phyloP scores from a whole-genome alignment of 2,888 invertebrate genomes.

The Hartigia nigra region DNA sequence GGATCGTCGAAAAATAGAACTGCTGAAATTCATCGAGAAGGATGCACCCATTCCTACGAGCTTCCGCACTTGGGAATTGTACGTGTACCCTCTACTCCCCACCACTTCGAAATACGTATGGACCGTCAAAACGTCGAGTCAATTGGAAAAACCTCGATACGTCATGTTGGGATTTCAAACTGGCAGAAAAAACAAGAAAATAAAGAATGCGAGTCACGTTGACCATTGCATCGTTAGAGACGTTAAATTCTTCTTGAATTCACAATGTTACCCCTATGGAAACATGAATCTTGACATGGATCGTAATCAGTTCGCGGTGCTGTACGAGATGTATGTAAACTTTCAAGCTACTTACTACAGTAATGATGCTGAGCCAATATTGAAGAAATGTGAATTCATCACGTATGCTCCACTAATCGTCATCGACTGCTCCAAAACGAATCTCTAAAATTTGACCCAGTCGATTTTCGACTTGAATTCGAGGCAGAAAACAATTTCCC shows the following conservation, averaged over 20 bases:
- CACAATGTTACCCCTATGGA: no score
- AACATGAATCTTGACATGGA: no score
- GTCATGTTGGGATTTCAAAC: slow-evolving; percentile 45
- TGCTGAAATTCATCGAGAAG: slow-evolving; percentile 29
- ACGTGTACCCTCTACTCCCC: slow-evolving; percentile 57
- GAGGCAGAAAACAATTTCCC: slow-evolving; percentile 22
- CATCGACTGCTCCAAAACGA: slow-evolving; percentile 25
- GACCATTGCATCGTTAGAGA: no score
- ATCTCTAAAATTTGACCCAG: slow-evolving; percentile 25
- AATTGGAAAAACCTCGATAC: slow-evolving; percentile 58
- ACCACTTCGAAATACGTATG: slow-evolving; percentile 46
- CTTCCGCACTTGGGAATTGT: slow-evolving; percentile 59
- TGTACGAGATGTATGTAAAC: no score
- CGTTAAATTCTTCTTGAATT: no score
- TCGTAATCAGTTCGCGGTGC: no score
- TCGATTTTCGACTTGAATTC: slow-evolving; percentile 28
- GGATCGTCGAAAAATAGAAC: slow-evolving; percentile 31
- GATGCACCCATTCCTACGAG: slow-evolving; percentile 29
- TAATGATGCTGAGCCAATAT: no score
- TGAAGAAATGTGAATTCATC: no score
- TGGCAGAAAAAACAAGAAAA: no score
- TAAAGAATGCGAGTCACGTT: no score
- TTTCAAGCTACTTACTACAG: no score
- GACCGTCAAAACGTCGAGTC: slow-evolving; percentile 47
- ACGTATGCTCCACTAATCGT: no score